Evolutionary conservation across 2,888 invertebrate genomes (phyloP), one percentile per base, ranked within the genome.

Genomic region (Saturnia japonica): DNA sequence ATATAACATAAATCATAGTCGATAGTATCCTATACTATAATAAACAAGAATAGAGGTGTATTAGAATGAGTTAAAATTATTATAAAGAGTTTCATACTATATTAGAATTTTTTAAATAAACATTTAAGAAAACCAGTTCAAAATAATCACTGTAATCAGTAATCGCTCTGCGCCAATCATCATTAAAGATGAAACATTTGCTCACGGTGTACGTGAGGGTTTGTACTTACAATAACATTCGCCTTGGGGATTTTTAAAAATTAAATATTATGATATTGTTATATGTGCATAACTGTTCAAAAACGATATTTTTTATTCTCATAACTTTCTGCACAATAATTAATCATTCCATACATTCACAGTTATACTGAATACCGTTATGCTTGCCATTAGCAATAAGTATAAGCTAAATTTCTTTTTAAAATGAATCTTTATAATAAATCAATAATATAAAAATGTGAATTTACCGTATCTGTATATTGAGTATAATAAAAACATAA

Each of bases 321-420:
- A 60, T 25, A 60, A 60, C 28, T 28, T 60, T 6, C 25, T 60
- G 28, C 40, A 62, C 9, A 19, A 64, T 19, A 64, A 40, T 64
- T 12, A 64, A 64, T 64, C 64, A 64, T 64, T 40, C 40, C 64
- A 64, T 7, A 40, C 1, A 64, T 64, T 40, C 64, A n/a, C 40
- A 64, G 40, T 64, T 22, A 64, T 64, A 7, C 16, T n/a, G 40
- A 64, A 40, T 64, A 64, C 40, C 40, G 40, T 64, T 64, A 40
- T 28, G 12, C 34, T 34, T 14, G 25, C 12, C 62, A 60, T 60
- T 64, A 64, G 64, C 64, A 40, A 4, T n/a, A 60, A 1, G 19
- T 51, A 51, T 2, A 19, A 19, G 7, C 57, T 57, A 25, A 57
- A 57, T 40, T 40, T 9, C 6, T 60, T 60, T 28, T 57, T 25